phyloP scores from a whole-genome alignment of 1,140 invertebrate species.

The Calephelis virginiensis region DNA sequence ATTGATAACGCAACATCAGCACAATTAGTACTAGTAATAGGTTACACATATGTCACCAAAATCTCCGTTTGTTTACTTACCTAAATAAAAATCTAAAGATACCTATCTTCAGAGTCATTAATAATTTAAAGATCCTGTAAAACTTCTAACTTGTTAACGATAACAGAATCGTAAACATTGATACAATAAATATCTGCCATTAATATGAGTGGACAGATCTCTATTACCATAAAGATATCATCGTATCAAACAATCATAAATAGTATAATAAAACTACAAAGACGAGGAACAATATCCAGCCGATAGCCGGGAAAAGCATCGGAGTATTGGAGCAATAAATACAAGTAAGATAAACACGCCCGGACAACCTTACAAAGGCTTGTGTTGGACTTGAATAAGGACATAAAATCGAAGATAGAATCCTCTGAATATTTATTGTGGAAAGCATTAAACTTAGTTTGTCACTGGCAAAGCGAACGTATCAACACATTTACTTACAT shows the following conservation, averaged over 20 bases:
- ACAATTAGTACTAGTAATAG: too few species aligned
- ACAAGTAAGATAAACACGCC: slow-evolving; percentile 7
- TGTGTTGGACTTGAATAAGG: slow-evolving; percentile 14
- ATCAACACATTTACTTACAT: neutral
- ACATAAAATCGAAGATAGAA: slow-evolving; percentile 11
- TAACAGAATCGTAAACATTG: neutral
- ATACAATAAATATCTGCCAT: neutral
- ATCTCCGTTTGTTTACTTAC: too few species aligned
- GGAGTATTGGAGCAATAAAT: slow-evolving; percentile 15
- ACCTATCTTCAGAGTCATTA: too few species aligned
- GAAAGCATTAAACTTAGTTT: neutral
- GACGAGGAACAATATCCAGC: slow-evolving; percentile 14
- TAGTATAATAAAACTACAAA: slow-evolving; percentile 10
- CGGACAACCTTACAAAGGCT: slow-evolving; percentile 14
- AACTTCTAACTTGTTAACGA: neutral
- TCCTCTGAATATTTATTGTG: slow-evolving; percentile 9
- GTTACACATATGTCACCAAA: too few species aligned
- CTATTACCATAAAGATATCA: slow-evolving; percentile 16
- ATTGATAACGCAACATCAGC: too few species aligned
- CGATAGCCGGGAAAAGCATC: slow-evolving; percentile 9
- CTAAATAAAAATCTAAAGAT: too few species aligned
- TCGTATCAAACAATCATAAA: slow-evolving; percentile 10
- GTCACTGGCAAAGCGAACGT: neutral
- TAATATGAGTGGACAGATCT: slow-evolving; percentile 10
- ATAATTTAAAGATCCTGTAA: too few species aligned